Evolutionary conservation across 2,888 invertebrate species (phyloP).

Genomic region (Anticlea derivata): DNA sequence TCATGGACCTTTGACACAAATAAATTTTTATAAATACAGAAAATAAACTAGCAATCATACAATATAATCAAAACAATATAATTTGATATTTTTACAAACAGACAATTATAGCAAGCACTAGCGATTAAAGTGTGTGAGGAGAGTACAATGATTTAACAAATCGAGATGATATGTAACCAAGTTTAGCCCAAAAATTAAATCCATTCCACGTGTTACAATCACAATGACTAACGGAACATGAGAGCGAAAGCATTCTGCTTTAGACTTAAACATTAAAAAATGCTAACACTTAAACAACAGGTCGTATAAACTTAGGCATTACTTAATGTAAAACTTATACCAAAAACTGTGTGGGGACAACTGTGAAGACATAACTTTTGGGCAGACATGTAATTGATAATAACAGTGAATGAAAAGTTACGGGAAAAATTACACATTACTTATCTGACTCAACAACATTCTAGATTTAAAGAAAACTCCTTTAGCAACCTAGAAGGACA

Average conservation of each 20-base stretch:
- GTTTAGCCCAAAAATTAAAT: conserved; percentile 26
- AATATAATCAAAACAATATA: background rate
- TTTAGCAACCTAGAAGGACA: conserved; percentile 34
- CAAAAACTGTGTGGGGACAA: conserved; percentile 52
- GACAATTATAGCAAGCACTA: background rate
- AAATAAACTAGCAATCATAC: conserved; percentile 9
- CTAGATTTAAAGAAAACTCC: conserved; percentile 26
- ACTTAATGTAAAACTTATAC: conserved; percentile 76
- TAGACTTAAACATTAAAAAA: conserved; percentile 74
- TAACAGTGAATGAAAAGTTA: conserved; percentile 32
- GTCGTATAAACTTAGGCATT: conserved; percentile 79
- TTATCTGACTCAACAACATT: conserved; percentile 19
- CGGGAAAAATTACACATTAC: conserved; percentile 39
- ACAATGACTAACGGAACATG: conserved; percentile 23
- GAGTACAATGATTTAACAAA: background rate
- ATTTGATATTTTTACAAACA: conserved; percentile 15
- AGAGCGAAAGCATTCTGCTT: conserved; percentile 64
- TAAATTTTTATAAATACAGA: conserved; percentile 16
- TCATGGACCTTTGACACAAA: conserved; percentile 25
- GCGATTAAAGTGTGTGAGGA: background rate
- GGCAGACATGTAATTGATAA: conserved; percentile 40
- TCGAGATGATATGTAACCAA: conserved; percentile 13
- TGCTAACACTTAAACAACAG: conserved; percentile 77
- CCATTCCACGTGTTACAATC: conserved; percentile 31
- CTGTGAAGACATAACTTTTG: conserved; percentile 41